Conservation (phyloP, 2,797 vertebrate genomes). For the Paedocypris micromegethes region DNA sequence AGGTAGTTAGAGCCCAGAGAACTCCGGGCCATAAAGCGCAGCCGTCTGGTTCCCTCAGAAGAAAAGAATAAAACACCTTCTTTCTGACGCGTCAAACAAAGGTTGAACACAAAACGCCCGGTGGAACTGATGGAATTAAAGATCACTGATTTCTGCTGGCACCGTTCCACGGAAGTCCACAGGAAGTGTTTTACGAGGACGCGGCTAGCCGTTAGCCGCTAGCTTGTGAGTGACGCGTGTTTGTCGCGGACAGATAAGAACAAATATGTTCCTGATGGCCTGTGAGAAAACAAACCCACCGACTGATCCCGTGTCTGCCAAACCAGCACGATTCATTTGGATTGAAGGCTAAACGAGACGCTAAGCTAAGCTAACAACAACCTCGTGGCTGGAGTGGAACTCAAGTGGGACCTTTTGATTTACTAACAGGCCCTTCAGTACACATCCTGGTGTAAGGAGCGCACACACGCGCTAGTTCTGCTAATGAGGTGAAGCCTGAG, state of each 20-base stretch:
- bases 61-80: constrained; percentile 22
- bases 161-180: not conserved
- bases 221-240: not conserved
- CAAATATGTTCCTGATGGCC: constrained; percentile 17
- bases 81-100: constrained; percentile 7
- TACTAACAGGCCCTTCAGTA: constrained; percentile 13
- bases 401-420: constrained; percentile 29
- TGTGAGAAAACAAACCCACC: constrained; percentile 6
- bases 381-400: constrained; percentile 14
- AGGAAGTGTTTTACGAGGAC: not conserved
- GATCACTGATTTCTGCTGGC: too few species aligned
- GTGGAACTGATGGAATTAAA: too few species aligned
- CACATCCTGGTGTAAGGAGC: constrained; percentile 9
- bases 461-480: constrained; percentile 26
- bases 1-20: constrained; percentile 57
- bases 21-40: constrained; percentile 53
- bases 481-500: constrained; percentile 59
- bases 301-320: constrained; percentile 2
- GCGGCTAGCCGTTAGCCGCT: not conserved
- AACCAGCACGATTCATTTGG: not conserved
- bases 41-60: constrained; percentile 37
- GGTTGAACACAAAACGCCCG: not conserved
- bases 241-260: constrained; percentile 17
- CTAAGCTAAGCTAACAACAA: constrained; percentile 23
- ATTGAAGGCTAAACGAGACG: not conserved